Base-by-base conservation (phyloP, 2,797 vertebrate species). In the Limnodromus scolopaceus region DNA sequence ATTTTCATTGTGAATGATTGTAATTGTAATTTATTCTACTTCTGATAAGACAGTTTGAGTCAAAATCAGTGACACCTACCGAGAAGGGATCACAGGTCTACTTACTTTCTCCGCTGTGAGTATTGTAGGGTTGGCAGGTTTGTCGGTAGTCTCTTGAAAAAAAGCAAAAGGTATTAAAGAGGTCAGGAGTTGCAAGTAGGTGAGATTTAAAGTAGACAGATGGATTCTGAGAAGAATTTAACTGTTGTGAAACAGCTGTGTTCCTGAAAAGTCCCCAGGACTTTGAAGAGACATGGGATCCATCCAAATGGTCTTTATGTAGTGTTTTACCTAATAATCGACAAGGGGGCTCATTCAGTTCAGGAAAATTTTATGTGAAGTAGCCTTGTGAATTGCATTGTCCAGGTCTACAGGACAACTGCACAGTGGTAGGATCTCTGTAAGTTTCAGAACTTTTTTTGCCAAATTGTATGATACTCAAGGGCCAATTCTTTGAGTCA, bases 81-180 rank as follows among this genome's bases (percentile, higher is more conserved):
- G 66, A 39, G 7, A 36, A 2, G 2, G 2, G 11, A 36, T 36
- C 46, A 51, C 16, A 70, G 18, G 11, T 71, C 8, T 69, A 13
- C 12, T 23, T 49, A 8, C 16, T 51, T 3, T 66, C 10, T 41
- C 10, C 22, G 16, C 22, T 1, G 0, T 28, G 27, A 58, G 5
- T 36, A 28, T 13, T 72, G 20, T 58, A 13, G 6, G 27, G 24
- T 7, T 68, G 10, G 3, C 18, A 55, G 39, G 5, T 69, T 63
- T 34, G 32, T 30, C 58, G 38, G 24, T 22, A 70, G 16, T 48
- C 22, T 76, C 24, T 74, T 65, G 24, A 28, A 70, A 75, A n/a
- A 63, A 60, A 77, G 2, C 4, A 11, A 23, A 30, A 70, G 11
- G 9, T 70, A 54, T 55, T 82, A 39, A 84, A 57, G 55, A 48